Base-by-base conservation (phyloP, 2,797 vertebrate genomes). In the Staurois parvus region DNA sequence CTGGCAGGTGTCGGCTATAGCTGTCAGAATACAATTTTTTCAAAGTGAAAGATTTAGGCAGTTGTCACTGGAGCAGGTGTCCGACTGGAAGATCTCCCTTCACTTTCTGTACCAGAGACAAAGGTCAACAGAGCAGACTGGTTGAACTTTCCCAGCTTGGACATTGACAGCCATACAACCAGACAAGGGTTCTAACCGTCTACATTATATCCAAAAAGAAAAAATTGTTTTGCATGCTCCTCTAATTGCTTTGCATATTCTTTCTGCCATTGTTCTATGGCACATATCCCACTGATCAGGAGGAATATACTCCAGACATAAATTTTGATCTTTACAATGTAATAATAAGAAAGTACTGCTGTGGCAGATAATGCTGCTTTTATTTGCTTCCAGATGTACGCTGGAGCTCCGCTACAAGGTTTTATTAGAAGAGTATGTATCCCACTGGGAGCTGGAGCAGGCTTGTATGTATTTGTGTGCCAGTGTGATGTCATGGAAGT, bases 361-460 rank as follows among this genome's bases (percentile, higher is more conserved):
- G 81, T 32, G 81, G 59, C 72, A 74, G 56, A 83, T 83, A 74
- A 28, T 69, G 66, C 42, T 34, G 42, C 64, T 70, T 84, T 76
- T 75, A 70, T 77, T 77, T 84, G 66, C 74, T 75, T 83, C 37
- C 72, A 83, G 72, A 83, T 83, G 72, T 68, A 76, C 21, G 24
- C 34, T 69, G 29, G 68, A 64, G 78, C 78, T 70, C 64, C 4
- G 67, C 15, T 34, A 52, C 34, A 30, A 72, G 26, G 5, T 79
- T 72, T 79, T 84, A 79, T 79, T 78, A 76, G 68, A 79, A 56
- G 67, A 64, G 34, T 72, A 34, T 72, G 75, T 34, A 42, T 74
- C 64, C 64, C 72, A 37, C 76, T 29, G 29, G 40, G 83, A 79
- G 30, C 59, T 30, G 48, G 26, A 21, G 7, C 62, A 66, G 28